Percentiles rank a stretch among this genome's conserved stretches.
Conservation (phyloP, 2,113 vertebrate genomes). For the Fukomys damarensis region DNA sequence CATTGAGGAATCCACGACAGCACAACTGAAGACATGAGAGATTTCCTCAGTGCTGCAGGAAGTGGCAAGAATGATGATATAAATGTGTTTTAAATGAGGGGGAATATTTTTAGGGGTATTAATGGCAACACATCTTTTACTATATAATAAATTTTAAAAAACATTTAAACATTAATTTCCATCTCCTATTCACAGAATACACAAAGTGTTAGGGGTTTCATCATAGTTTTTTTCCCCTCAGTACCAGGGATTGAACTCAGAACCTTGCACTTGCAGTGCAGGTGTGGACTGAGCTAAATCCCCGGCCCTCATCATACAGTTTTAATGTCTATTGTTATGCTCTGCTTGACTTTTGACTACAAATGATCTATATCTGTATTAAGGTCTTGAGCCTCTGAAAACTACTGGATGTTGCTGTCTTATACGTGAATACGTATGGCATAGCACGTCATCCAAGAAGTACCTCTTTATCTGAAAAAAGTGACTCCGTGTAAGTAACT, state of each 20-base stretch:
- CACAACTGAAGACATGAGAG: not conserved
- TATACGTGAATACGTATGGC: constrained; percentile 38
- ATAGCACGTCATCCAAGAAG: constrained; percentile 26
- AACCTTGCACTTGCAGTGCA: no score
- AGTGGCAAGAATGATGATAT: not conserved
- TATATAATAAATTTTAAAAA: not conserved
- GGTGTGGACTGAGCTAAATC: no score
- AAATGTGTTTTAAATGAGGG: not conserved
- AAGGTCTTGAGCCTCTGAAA: constrained; percentile 48
- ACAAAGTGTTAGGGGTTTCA: constrained; percentile 25
- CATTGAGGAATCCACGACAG: not conserved
- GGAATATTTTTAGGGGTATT: not conserved
- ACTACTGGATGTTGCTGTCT: constrained; percentile 33
- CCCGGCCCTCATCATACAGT: not conserved
- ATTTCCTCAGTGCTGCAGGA: not conserved
- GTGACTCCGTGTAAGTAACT: not conserved
- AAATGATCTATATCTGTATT: constrained; percentile 8
- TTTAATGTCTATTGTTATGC: not conserved
- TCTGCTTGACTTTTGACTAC: constrained; percentile 75
- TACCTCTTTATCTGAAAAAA: constrained; percentile 59
- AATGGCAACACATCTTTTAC: not conserved
- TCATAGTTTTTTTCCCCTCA: not conserved
- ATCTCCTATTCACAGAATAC: not conserved
- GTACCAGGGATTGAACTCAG: no score
- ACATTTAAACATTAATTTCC: not conserved